Percentiles rank a stretch among this genome's conserved stretches.
Evolutionary conservation across 2,797 vertebrate genomes (phyloP).

Genomic region (Phaenicophaeus curvirostris): DNA sequence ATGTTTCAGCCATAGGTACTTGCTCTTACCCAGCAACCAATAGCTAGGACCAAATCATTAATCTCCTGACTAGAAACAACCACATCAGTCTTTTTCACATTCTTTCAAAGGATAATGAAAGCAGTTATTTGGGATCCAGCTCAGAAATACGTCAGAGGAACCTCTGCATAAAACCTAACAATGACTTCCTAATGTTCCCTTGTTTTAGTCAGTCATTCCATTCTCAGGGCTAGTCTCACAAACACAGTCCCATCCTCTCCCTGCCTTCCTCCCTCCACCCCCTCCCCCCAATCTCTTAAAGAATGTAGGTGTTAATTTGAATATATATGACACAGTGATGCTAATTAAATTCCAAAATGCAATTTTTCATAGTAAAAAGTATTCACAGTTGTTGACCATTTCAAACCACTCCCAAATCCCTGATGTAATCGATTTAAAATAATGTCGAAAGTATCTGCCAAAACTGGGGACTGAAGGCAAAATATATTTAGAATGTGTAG

Average conservation of each 20-base stretch:
- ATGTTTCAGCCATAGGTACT: neutral
- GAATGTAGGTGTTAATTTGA: neutral
- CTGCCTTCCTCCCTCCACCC: too few species aligned
- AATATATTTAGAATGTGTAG: neutral
- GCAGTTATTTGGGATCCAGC: neutral
- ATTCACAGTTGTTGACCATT: neutral
- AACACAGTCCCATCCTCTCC: too few species aligned
- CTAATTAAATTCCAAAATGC: neutral
- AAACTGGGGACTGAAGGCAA: neutral
- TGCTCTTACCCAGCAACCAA: neutral
- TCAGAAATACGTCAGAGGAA: neutral
- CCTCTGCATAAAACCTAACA: neutral
- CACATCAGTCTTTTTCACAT: neutral
- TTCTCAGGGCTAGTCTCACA: neutral
- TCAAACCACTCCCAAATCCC: neutral
- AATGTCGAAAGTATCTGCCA: neutral
- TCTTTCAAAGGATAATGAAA: neutral
- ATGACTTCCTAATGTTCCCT: neutral
- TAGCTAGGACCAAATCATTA: neutral
- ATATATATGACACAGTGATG: neutral
- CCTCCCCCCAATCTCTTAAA: neutral
- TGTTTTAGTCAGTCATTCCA: neutral
- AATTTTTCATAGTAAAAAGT: constrained; percentile 1
- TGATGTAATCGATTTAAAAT: neutral
- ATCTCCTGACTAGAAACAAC: neutral